Base-by-base conservation (phyloP, 2,797 vertebrate species). In the Brachyrhaphis roseni region DNA sequence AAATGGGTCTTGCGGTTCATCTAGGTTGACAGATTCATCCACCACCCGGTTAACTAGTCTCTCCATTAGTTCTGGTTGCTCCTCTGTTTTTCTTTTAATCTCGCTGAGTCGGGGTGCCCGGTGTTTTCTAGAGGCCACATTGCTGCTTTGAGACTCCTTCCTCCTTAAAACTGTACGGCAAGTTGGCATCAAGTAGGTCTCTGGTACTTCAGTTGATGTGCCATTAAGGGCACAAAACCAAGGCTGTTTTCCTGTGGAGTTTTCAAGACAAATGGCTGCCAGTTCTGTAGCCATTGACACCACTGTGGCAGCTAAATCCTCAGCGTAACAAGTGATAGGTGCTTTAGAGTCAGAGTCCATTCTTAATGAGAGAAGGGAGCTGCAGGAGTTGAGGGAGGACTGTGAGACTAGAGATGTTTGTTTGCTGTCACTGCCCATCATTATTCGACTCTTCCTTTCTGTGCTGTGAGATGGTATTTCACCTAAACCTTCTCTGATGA, bases 251-350 rank as follows among this genome's bases (percentile, higher is more conserved):
- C 97, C 97, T 57, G 94, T 97, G 4, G 98, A 98, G 92, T 99
- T 99, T 90, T 99, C 98, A 73, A 99, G 95, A 89, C 97, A 99
- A 91, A 99, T 98, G 23, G 98, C 98, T 82, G 98, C 98, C 80
- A 99, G 96, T 94, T 99, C 98, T 18, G 98, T 99, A 88, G 98
- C 98, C 98, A 99, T 99, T 79, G 98, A 99, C 83, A 99, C 97
- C 57, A 99, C 98, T 0, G 98, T 99, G 75, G 98, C 95, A 36
- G 98, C 97, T 90, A 99, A 90, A 90, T 99, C 98, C 87, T 99
- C 98, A 1, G 98, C 98, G 80, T 98, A 99, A 88, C 98, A 97
- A 62, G 96, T 94, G 80, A 99, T 93, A 64, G 96, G 95, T 62
- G 97, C 96, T 88, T 94, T 93, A 57, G 86, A 92, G 46, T 97